phyloP scores from a whole-genome alignment of 2,113 vertebrate genomes.

The Kryptolebias marmoratus region DNA sequence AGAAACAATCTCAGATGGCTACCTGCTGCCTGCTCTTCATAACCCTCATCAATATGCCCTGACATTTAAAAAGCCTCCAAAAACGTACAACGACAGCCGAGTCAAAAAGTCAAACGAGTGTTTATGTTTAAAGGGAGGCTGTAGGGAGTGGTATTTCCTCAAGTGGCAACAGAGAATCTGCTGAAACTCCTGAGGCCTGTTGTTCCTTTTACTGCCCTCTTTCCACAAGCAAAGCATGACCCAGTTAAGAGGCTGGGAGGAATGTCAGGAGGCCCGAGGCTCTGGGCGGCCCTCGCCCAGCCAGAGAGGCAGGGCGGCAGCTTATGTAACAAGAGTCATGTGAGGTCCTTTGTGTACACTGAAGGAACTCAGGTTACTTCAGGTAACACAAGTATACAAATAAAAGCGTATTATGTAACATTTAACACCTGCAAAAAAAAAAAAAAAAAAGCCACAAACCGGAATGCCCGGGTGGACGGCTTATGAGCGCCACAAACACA shows the following conservation, averaged over 20 bases:
- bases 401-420: constrained; percentile 65
- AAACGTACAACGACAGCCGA: background rate
- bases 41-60: too few species aligned
- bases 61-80: too few species aligned
- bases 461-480: constrained; percentile 26
- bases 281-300: constrained; percentile 42
- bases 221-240: constrained; percentile 46
- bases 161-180: constrained; percentile 14
- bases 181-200: constrained; percentile 2
- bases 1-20: too few species aligned
- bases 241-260: constrained; percentile 48
- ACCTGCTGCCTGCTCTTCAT: too few species aligned
- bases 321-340: constrained; percentile 79
- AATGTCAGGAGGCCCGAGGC: constrained; percentile 57
- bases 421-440: constrained; percentile 32
- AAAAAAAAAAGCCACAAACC: constrained; percentile 43
- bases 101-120: background rate
- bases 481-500: constrained; percentile 12
- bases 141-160: constrained; percentile 13
- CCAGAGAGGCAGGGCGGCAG: constrained; percentile 32
- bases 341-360: constrained; percentile 69
- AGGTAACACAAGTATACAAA: constrained; percentile 75
- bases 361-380: constrained; percentile 63
- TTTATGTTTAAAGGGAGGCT: background rate
- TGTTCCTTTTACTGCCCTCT: constrained; percentile 29